phyloP scores from a whole-genome alignment of 2,113 vertebrate genomes.

The Paratilapia polleni region DNA sequence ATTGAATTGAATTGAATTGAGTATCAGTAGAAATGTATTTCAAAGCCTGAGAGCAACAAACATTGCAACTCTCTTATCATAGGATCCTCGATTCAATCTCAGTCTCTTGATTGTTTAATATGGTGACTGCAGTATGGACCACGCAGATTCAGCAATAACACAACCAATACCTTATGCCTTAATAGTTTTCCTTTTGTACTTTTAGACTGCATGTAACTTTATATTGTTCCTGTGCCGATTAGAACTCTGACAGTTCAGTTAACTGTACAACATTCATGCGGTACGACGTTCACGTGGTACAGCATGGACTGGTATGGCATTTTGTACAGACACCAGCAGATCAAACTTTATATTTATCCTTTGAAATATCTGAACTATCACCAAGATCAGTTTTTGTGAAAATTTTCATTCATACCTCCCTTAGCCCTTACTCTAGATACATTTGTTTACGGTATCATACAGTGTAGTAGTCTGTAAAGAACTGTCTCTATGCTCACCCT shows the following conservation, averaged over 20 bases:
- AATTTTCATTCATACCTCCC: background rate
- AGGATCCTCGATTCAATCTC: background rate
- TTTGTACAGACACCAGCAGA: background rate
- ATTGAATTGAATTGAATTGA: too few species aligned
- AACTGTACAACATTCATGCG: background rate
- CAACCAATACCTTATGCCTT: background rate
- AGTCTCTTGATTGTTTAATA: background rate
- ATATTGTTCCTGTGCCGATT: background rate
- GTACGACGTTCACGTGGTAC: background rate
- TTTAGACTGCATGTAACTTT: background rate
- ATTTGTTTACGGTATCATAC: background rate
- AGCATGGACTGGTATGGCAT: background rate
- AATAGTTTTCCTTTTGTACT: background rate
- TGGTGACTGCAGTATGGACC: background rate
- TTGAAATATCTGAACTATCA: background rate
- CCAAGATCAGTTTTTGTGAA: background rate
- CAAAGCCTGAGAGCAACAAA: background rate
- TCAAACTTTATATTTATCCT: background rate
- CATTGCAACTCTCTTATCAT: background rate
- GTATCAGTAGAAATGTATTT: background rate
- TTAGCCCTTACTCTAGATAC: background rate
- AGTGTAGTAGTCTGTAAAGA: background rate
- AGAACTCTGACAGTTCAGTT: fast-evolving
- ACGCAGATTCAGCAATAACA: background rate
- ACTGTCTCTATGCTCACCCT: background rate